Evolutionary conservation across 2,888 invertebrate genomes (phyloP), one percentile per base, ranked within the genome.

Genomic region (Fabriciana adippe): DNA sequence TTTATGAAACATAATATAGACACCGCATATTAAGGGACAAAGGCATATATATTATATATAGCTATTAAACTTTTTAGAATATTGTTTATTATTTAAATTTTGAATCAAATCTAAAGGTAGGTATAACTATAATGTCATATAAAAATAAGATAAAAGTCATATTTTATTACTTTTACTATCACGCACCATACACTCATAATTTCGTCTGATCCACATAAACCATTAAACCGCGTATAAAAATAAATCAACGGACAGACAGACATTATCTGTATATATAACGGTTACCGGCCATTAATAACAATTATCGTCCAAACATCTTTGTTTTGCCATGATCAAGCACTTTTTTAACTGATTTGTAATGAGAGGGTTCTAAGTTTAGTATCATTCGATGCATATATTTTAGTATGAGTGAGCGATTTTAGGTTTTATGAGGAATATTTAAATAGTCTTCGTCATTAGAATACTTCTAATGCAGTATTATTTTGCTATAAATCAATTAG

Each of bases 261-360:
- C 77, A 71, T 66, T 66, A 70, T 70, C 62, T 65, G 21, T 73
- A 71, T 68, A 73, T 72, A 76, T 74, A 71, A 79, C 79, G 73
- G 75, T 76, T 77, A 76, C 77, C 73, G 76, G 75, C 83, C 82
- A 86, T 87, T 87, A 87, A 85, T 81, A 81, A 72, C 72, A 73
- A 85, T 86, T 86, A 89, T 89, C 86, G 70, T 78, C 67, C 72
- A 81, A 85, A 88, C 87, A 88, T 89, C 89, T 89, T 81, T 84
- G 84, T 87, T 87, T 86, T 80, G 77, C 72, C 59, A 78, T 89
- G 89, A 89, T 74, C 81, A 74, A 70, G 78, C 84, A 65, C 64
- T 66, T 76, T 81, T 41, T 75, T 71, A 48, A 72, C 61, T 56
- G 61, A 51, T 50, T 66, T 21, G 18, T 47, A 57, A 63, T 60